Evolutionary conservation across 2,113 vertebrate species (phyloP).

Genomic region (Parus major): DNA sequence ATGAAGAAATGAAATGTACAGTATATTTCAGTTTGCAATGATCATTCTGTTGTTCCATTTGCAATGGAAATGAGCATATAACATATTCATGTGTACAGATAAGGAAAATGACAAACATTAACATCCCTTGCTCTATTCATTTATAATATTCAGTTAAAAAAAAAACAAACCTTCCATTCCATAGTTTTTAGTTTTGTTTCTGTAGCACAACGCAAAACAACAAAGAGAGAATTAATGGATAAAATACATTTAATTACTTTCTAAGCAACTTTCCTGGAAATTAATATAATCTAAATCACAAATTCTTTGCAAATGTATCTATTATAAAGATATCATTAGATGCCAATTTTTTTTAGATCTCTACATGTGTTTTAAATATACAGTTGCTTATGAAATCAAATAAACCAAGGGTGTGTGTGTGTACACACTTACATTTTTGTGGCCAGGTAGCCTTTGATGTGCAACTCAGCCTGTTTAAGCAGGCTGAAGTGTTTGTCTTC

Average conservation of each 20-base stretch:
- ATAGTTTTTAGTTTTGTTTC: slow-evolving; percentile 53
- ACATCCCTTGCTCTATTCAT: slow-evolving; percentile 57
- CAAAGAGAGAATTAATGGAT: slow-evolving; percentile 6
- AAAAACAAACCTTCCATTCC: slow-evolving; percentile 48
- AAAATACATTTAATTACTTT: slow-evolving; percentile 42
- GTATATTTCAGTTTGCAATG: slow-evolving; percentile 44
- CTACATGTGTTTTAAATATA: not conserved
- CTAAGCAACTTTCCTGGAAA: slow-evolving; percentile 36
- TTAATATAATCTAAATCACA: slow-evolving; percentile 10
- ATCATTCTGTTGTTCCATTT: slow-evolving; percentile 46
- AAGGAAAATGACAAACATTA: slow-evolving; percentile 66
- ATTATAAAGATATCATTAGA: not conserved
- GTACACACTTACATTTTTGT: not conserved
- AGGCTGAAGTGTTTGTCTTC: not conserved
- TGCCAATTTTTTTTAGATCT: not conserved
- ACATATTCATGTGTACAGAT: slow-evolving; percentile 67
- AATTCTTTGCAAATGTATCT: not conserved
- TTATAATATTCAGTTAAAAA: slow-evolving; percentile 45
- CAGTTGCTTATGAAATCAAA: not conserved
- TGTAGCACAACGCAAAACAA: slow-evolving; percentile 21
- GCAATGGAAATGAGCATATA: slow-evolving; percentile 64
- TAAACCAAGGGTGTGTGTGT: not conserved
- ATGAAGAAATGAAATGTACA: slow-evolving; percentile 37
- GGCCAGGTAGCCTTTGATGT: not conserved
- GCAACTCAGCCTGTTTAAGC: slow-evolving; percentile 8